Percentiles rank a stretch among this genome's conserved stretches.
Evolutionary conservation across 2,888 invertebrate species (phyloP).

Genomic region (Drosophila emarginata): DNA sequence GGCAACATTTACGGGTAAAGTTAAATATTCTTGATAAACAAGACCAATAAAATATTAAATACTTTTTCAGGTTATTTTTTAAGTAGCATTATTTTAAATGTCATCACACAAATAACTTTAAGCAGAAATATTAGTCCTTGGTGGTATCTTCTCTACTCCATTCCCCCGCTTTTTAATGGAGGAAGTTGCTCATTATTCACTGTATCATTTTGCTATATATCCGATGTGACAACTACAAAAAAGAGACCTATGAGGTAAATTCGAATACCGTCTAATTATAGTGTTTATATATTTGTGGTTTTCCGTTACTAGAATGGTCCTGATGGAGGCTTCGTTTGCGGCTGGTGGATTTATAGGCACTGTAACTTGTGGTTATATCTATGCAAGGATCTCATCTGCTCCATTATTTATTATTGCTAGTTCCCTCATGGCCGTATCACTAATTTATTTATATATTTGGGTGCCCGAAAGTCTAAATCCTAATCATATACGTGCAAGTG

Average conservation of each 20-base stretch:
- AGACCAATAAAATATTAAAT: not conserved
- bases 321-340: constrained; percentile 85
- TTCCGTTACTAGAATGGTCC: constrained; percentile 84
- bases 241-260: constrained; percentile 80
- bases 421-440: constrained; percentile 60
- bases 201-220: constrained; percentile 86
- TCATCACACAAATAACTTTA: constrained; percentile 67
- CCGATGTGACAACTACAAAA: constrained; percentile 85
- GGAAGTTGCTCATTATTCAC: constrained; percentile 86
- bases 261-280: not conserved
- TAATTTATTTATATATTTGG: constrained; percentile 74
- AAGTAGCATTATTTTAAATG: constrained; percentile 64
- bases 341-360: constrained; percentile 87
- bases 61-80: constrained; percentile 73
- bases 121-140: constrained; percentile 78
- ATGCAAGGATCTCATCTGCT: constrained; percentile 79
- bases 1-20: constrained; percentile 83
- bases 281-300: not conserved
- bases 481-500: constrained; percentile 66
- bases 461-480: constrained; percentile 79
- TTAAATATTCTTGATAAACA: not conserved
- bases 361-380: constrained; percentile 85
- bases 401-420: constrained; percentile 75
- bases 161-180: constrained; percentile 85
- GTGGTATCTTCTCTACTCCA: constrained; percentile 83